Conservation (phyloP, 2,797 vertebrate species). For the Ctenochaetus hawaiiensis region DNA sequence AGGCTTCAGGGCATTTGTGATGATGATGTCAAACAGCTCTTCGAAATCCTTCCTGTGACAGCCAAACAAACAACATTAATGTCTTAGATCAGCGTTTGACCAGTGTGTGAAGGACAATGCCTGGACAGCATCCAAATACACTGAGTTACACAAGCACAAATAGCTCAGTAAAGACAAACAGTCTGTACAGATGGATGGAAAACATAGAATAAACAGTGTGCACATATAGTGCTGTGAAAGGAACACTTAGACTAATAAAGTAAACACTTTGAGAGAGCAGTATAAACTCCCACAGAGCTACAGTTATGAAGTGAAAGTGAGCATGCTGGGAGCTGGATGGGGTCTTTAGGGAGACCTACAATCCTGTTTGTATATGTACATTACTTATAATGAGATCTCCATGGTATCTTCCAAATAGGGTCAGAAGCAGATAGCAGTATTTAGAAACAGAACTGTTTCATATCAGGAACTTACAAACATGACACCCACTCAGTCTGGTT, state of each 20-base stretch:
- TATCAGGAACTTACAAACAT: slow-evolving; percentile 1
- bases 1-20: slow-evolving; percentile 96
- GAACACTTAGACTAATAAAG: slow-evolving; percentile 24
- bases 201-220: slow-evolving; percentile 32
- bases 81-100: slow-evolving; percentile 5
- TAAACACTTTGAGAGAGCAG: slow-evolving; percentile 43
- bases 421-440: not conserved
- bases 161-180: slow-evolving; percentile 25
- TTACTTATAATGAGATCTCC: not conserved
- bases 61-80: slow-evolving; percentile 44
- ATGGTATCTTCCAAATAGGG: slow-evolving; percentile 20
- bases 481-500: slow-evolving; percentile 17
- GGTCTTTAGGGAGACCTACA: not conserved
- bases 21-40: slow-evolving; percentile 94
- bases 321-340: slow-evolving; percentile 1
- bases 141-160: slow-evolving; percentile 28
- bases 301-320: not conserved
- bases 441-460: not conserved
- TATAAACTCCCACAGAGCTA: not conserved
- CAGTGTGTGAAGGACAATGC: slow-evolving; percentile 21
- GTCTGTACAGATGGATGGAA: slow-evolving; percentile 24
- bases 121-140: slow-evolving; percentile 43
- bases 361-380: not conserved
- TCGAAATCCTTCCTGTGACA: slow-evolving; percentile 91
- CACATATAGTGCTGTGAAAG: not conserved